These are phyloP conservation scores for Chaetodon trifascialis DNA, from an alignment of 2,113 vertebrate species.

Conservation along the genomic window DNA sequence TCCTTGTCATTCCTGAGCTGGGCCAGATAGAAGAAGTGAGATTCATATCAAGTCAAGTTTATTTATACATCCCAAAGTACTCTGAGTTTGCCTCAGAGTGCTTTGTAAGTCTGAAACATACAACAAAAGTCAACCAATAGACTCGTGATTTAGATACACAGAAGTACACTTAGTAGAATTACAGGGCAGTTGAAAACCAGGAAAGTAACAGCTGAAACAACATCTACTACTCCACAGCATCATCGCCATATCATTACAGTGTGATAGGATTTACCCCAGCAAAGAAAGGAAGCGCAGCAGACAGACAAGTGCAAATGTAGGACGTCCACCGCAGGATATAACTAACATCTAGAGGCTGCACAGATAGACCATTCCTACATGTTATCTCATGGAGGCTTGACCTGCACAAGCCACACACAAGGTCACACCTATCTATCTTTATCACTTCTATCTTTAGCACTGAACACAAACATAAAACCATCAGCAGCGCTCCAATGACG, in stretches of 20 bases:
- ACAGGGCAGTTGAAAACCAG: neutral
- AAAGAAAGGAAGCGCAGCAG: neutral
- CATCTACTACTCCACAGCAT: neutral
- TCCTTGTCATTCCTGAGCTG: too few species aligned
- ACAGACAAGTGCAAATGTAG: neutral
- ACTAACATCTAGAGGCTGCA: neutral
- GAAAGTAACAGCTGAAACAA: neutral
- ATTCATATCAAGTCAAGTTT: too few species aligned
- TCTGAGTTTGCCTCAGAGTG: too few species aligned
- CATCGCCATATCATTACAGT: neutral
- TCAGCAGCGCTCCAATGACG: neutral
- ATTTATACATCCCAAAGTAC: too few species aligned
- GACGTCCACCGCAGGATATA: neutral
- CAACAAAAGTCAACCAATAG: too few species aligned
- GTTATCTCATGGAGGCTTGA: neutral
- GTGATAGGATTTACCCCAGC: neutral
- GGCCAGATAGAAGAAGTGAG: too few species aligned
- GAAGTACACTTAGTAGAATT: too few species aligned
- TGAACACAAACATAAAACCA: neutral
- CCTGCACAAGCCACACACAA: neutral
- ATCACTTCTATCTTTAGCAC: neutral
- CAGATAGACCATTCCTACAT: fast-evolving
- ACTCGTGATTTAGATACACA: too few species aligned
- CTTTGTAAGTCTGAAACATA: too few species aligned
- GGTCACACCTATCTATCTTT: slow-evolving; percentile 14